phyloP scores from a whole-genome alignment of 2,888 invertebrate genomes.

The Epinotia demarniana region DNA sequence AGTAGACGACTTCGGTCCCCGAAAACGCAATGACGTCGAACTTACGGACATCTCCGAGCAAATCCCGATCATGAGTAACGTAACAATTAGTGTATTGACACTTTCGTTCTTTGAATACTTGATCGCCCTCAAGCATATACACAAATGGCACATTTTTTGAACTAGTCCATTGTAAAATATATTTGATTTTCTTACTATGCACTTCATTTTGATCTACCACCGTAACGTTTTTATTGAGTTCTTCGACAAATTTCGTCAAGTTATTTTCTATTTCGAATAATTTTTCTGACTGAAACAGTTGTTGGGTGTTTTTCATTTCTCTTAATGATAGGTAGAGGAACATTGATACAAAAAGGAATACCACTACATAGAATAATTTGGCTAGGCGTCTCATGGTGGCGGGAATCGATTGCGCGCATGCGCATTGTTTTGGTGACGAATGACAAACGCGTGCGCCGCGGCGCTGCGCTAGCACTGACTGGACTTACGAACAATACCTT shows the following conservation, averaged over 20 bases:
- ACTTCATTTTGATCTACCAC: constrained; percentile 9
- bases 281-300: background rate
- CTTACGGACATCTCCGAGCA: constrained; percentile 56
- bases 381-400: constrained; percentile 25
- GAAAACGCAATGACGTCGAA: constrained; percentile 69
- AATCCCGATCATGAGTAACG: constrained; percentile 59
- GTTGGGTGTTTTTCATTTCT: constrained; percentile 1
- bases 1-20: constrained; percentile 59
- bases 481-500: constrained; percentile 10
- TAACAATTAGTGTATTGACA: constrained; percentile 68
- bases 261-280: constrained; percentile 43
- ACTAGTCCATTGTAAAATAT: constrained; percentile 64
- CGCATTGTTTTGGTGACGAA: background rate
- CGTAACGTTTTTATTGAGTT: background rate
- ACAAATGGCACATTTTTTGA: constrained; percentile 55
- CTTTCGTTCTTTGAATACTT: constrained; percentile 58
- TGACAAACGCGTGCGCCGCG: constrained; percentile 15
- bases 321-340: constrained; percentile 22
- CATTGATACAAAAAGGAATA: constrained; percentile 14
- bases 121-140: constrained; percentile 56
- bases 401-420: background rate
- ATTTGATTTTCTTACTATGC: constrained; percentile 57
- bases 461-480: constrained; percentile 4
- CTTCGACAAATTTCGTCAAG: constrained; percentile 32
- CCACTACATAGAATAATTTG: constrained; percentile 26